phyloP scores from a whole-genome alignment of 2,113 vertebrate species.

The Phylloscopus trochilus region DNA sequence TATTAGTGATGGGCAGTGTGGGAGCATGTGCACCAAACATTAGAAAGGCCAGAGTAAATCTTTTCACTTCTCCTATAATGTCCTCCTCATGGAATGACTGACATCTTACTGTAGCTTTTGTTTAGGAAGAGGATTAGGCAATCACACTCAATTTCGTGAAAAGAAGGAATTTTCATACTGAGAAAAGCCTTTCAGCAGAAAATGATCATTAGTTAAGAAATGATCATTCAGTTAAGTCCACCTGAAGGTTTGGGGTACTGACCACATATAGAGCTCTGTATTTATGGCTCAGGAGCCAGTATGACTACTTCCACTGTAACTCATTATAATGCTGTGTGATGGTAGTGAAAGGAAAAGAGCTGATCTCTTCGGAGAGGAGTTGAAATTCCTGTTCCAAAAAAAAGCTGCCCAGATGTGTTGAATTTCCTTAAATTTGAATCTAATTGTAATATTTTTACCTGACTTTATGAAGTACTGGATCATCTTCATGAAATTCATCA shows the following conservation, averaged over 20 bases:
- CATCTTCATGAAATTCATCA: conserved; percentile 55
- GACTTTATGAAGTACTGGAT: conserved; percentile 39
- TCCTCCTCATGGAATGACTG: not conserved
- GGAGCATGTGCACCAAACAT: accelerated
- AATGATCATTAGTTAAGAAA: not conserved
- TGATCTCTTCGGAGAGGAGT: conserved; percentile 1
- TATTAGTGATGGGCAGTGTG: not conserved
- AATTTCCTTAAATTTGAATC: conserved; percentile 40
- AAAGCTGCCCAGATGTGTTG: not conserved
- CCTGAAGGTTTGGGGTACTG: not conserved
- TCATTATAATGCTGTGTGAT: not conserved
- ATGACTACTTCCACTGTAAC: not conserved
- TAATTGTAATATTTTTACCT: conserved; percentile 27
- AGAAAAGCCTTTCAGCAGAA: not conserved
- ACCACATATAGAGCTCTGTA: not conserved
- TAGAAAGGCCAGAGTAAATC: not conserved
- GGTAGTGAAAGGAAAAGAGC: not conserved
- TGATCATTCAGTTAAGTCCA: not conserved
- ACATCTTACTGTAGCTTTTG: not conserved
- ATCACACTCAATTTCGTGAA: not conserved
- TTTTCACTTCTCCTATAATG: not conserved
- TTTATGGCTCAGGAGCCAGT: not conserved
- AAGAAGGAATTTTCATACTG: not conserved
- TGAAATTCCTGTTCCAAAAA: conserved; percentile 25
- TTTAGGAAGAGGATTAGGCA: not conserved